Evolutionary conservation across 2,113 vertebrate genomes (phyloP).

Genomic region (Mesitornis unicolor): DNA sequence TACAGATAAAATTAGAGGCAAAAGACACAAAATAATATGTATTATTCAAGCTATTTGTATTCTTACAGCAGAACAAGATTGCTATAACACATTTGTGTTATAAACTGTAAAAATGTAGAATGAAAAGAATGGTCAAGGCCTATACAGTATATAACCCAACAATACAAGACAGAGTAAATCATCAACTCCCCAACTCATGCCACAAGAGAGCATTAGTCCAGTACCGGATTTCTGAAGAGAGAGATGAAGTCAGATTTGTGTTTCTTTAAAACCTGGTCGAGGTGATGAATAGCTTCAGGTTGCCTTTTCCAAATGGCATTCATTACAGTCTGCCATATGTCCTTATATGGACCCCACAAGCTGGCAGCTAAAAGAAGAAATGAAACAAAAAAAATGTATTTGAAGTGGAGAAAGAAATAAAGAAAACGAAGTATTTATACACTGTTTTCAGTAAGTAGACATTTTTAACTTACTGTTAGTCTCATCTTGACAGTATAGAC

Average conservation of each 20-base stretch:
- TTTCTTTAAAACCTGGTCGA: slow-evolving; percentile 94
- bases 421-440: neutral
- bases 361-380: slow-evolving; percentile 83
- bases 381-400: neutral
- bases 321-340: slow-evolving; percentile 91
- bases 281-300: slow-evolving; percentile 87
- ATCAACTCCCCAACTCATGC: neutral
- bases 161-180: neutral
- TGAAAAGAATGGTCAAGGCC: neutral
- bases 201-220: neutral
- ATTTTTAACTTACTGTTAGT: neutral
- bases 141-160: neutral
- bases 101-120: neutral
- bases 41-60: neutral
- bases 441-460: neutral
- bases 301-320: slow-evolving; percentile 89
- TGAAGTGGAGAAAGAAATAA: neutral
- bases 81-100: neutral
- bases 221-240: slow-evolving; percentile 95
- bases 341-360: slow-evolving; percentile 95
- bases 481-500: neutral
- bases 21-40: neutral
- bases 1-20: neutral
- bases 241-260: slow-evolving; percentile 93
- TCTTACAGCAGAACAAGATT: neutral